Conservation (phyloP, 2,113 vertebrate genomes). For the Crotophaga sulcirostris region DNA sequence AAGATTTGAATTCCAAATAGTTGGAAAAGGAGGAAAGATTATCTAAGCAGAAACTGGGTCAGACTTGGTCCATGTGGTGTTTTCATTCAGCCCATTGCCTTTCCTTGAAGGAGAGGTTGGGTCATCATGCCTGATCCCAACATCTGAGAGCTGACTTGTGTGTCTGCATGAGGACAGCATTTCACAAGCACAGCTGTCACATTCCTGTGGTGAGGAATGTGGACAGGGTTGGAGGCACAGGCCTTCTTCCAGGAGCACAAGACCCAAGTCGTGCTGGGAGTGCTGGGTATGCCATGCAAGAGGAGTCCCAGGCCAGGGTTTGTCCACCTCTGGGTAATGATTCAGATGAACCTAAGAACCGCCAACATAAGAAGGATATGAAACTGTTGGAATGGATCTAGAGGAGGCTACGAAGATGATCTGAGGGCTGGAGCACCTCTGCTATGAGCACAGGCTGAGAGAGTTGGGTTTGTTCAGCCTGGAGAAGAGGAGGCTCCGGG, state of each 20-base stretch:
- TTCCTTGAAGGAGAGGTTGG: not conserved
- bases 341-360: not conserved
- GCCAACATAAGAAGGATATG: too few species aligned
- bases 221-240: not conserved
- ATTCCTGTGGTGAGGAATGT: accelerated
- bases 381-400: too few species aligned
- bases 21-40: not conserved
- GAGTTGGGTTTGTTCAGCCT: too few species aligned
- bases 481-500: too few species aligned
- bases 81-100: not conserved
- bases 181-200: not conserved
- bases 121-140: not conserved
- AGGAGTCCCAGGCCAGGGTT: not conserved
- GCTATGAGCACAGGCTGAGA: too few species aligned
- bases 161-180: not conserved
- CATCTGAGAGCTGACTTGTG: not conserved
- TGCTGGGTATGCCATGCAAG: not conserved
- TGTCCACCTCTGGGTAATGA: not conserved
- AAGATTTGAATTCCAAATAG: not conserved
- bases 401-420: too few species aligned
- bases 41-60: not conserved
- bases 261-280: not conserved
- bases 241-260: accelerated
- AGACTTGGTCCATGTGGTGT: not conserved
- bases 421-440: too few species aligned